Evolutionary conservation across 2,113 vertebrate species (phyloP).

Genomic region (Pycnonotus jocosus): DNA sequence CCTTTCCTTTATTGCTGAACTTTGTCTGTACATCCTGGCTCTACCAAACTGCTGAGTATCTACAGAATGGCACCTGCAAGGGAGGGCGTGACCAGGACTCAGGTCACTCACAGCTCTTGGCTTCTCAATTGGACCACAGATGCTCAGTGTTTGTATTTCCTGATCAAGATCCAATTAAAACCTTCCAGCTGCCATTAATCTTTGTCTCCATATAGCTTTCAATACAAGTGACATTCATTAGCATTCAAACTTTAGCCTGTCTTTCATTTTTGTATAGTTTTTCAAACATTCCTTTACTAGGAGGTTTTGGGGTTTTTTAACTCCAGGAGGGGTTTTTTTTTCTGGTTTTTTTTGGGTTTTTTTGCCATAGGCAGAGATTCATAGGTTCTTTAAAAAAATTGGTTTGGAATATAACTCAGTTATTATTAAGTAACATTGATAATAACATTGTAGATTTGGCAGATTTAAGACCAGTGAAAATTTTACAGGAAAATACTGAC

Average conservation of each 20-base stretch:
- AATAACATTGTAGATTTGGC: neutral
- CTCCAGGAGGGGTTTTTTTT: neutral
- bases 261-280: neutral
- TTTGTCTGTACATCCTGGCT: neutral
- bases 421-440: neutral
- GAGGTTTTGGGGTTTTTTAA: neutral
- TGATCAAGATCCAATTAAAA: conserved; percentile 29
- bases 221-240: neutral
- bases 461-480: neutral
- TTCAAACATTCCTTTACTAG: neutral
- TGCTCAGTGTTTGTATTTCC: neutral
- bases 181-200: neutral
- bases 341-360: neutral
- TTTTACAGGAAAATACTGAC: neutral
- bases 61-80: neutral
- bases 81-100: neutral
- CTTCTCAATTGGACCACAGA: neutral
- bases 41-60: accelerated
- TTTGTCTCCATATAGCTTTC: neutral
- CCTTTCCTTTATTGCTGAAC: neutral
- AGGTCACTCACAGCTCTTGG: accelerated
- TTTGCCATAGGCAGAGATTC: neutral
- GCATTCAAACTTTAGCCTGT: neutral
- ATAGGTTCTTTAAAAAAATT: neutral
- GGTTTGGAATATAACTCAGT: neutral